Base-by-base conservation (phyloP, 2,113 vertebrate genomes). In the Alouatta palliata region DNA sequence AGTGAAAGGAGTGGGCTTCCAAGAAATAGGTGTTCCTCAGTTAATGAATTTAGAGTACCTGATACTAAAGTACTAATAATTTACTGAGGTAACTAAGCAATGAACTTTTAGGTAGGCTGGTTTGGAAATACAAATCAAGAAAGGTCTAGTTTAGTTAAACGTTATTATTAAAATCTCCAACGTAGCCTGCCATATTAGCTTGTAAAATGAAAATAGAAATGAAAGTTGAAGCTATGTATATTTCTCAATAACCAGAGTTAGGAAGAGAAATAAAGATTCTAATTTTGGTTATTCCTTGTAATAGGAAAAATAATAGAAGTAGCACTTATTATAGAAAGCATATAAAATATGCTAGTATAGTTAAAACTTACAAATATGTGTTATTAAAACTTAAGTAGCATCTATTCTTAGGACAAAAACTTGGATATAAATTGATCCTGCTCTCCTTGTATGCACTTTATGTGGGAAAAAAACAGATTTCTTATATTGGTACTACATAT, bases 401-500 rank as follows among this genome's bases (percentile, higher is more conserved):
- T 27, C 16, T 90, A 23, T 73, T 80, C 37, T 79, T 61, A 49
- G 52, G 11, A 47, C 1, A 30, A 81, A 81, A 82, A 70, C 70
- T 49, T 70, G 6, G 5, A 3, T 90, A 27, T 58, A 58, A 79
- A 45, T 92, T 90, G 58, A 77, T 66, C 23, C 40, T 87, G 4
- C 5, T 61, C 14, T 89, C 21, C 13, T 49, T 3, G 8, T 68
- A 81, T 14, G 32, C 61, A 80, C 1, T 73, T 91, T 32, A 11
- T 79, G 27, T 83, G 37, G 2, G 11, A 21, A 76, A 83, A 92
- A 64, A 49, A 76, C 43, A 45, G 9, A 8, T 64, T 93, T 52
- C 3, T 90, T 52, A 66, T 92, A 86, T 95, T 90, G 95, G 40
- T 93, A 76, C 47, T 95, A 75, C 35, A 93, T 98, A 98, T 99